Conservation (phyloP, 2,113 vertebrate species). For the Cyanoderma ruficeps region DNA sequence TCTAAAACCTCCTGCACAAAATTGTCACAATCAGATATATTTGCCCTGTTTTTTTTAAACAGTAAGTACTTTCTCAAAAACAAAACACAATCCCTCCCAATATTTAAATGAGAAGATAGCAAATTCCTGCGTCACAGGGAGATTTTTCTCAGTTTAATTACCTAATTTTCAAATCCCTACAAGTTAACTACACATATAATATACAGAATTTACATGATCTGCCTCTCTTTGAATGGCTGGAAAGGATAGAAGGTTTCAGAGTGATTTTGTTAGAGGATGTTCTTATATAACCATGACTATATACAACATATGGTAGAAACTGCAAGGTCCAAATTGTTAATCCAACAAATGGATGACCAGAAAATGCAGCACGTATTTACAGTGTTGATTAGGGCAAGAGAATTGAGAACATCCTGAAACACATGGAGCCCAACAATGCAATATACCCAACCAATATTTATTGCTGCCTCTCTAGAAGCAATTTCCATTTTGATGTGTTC, state of each 20-base stretch:
- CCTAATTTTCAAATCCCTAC: neutral
- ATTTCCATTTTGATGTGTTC: conserved; percentile 79
- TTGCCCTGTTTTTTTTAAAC: neutral
- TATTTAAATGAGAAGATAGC: neutral
- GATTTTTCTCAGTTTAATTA: neutral
- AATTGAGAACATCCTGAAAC: conserved; percentile 57
- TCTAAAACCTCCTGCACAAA: neutral
- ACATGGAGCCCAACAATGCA: conserved; percentile 52
- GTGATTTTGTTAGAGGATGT: neutral
- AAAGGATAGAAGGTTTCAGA: neutral
- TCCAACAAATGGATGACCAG: conserved; percentile 12
- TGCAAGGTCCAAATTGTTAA: conserved; percentile 52
- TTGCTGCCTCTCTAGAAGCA: conserved; percentile 72
- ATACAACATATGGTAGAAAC: neutral
- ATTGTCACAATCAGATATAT: neutral
- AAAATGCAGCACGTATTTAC: conserved; percentile 37
- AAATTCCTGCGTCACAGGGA: neutral
- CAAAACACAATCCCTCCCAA: neutral
- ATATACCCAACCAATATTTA: conserved; percentile 73
- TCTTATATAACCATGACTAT: neutral
- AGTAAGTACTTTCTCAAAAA: neutral
- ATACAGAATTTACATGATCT: neutral
- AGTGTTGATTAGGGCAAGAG: conserved; percentile 40
- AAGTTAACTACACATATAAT: neutral
- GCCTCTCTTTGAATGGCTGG: neutral